Base-by-base conservation (phyloP, 2,797 vertebrate genomes). In the Hephaestus fuliginosus region DNA sequence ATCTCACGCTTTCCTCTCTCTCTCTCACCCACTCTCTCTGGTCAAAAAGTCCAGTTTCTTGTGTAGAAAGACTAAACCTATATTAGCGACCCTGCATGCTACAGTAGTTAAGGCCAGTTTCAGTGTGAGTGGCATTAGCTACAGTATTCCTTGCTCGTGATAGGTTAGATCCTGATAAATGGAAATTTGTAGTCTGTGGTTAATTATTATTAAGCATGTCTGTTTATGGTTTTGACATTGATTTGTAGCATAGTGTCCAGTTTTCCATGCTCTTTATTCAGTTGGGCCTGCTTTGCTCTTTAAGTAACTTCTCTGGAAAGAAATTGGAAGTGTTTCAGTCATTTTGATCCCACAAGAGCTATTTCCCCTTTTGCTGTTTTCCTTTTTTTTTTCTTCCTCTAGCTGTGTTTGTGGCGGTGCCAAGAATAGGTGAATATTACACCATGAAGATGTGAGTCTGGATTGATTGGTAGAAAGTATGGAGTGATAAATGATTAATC, bases 21-120 rank as follows among this genome's bases (percentile, higher is more conserved):
- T 58, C 18, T 43, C 17, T 7, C 55, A 5, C 9, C 3, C 8
- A 9, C 58, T 55, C 33, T 74, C 57, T 68, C 39, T 28, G 58
- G 64, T 67, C 71, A 57, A 69, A 53, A 62, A 78, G 76, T 85
- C 72, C 80, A 83, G 75, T 80, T 74, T 88, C 30, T 78, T 49
- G 67, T 87, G 85, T 84, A 78, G 72, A 87, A 90, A n/a, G n/a
- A n/a, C n/a, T n/a, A n/a, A n/a, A n/a, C n/a, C n/a, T n/a, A n/a
- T n/a, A n/a, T n/a, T 66, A 60, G 58, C 1, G 6, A 53, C 60
- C 25, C 72, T 73, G 69, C 65, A 70, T 58, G 72, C 70, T 81
- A 18, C 76, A 77, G 58, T 48, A 49, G 49, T 76, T 70, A 25
- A 20, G 51, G 43, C 30, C 53, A n/a, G 2, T 71, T 69, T 48